These are phyloP conservation scores for Penaeus monodon DNA, from an alignment of 2,888 invertebrate species.

Conservation along the genomic window DNA sequence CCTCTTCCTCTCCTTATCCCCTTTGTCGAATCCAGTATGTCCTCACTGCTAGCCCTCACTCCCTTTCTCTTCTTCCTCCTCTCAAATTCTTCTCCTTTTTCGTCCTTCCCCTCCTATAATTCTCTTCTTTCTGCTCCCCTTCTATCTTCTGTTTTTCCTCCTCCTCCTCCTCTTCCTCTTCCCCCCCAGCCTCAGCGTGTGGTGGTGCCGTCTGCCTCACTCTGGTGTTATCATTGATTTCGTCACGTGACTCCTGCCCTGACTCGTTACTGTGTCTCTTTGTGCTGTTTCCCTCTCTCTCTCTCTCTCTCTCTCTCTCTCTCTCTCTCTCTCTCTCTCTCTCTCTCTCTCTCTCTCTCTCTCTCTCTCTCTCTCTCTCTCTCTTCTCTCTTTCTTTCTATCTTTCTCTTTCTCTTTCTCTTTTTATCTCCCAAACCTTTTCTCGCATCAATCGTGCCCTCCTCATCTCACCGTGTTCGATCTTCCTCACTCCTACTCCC, in stretches of 20 bases:
- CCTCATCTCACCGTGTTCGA: background rate
- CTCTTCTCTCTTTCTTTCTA: background rate
- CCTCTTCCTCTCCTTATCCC: background rate
- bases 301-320: conserved; percentile 5
- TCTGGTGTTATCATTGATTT: conserved; percentile 14
- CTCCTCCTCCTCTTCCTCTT: background rate
- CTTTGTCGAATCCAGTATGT: background rate
- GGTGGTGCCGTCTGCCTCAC: conserved; percentile 6
- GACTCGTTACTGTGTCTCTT: conserved; percentile 3
- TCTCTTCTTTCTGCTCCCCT: conserved; percentile 1
- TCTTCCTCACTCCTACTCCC: background rate
- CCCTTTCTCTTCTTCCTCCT: background rate
- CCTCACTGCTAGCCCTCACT: background rate
- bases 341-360: background rate
- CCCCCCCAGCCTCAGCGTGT: conserved; percentile 1
- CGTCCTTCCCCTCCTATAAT: background rate
- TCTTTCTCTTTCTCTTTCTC: background rate
- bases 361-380: background rate
- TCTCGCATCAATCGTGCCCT: background rate
- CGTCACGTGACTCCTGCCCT: background rate
- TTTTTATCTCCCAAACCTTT: background rate
- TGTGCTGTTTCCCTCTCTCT: conserved; percentile 15
- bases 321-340: conserved; percentile 1
- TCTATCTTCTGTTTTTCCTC: background rate
- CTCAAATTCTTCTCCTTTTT: background rate